Base-by-base conservation (phyloP, 2,113 vertebrate genomes). In the Piaya cayana region DNA sequence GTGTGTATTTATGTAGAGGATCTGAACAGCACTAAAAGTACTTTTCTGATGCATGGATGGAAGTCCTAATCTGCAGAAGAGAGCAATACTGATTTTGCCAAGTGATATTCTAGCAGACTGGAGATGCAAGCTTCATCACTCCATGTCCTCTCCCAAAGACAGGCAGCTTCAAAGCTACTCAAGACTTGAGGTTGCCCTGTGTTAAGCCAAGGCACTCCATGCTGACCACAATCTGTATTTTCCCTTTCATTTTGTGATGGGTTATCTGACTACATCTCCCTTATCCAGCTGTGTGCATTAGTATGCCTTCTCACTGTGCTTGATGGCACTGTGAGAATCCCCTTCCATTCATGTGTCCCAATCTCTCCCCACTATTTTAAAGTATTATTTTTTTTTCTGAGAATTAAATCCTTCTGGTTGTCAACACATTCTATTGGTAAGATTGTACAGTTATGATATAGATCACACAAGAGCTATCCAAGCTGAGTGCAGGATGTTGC, bases 1-100 rank as follows among this genome's bases (percentile, higher is more conserved):
- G 47, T 53, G 32, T 47, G 15, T 64, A 64, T 95, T 93, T 88
- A 81, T 93, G 71, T 68, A 72, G 52, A 90, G 19, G 7, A 60
- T 81, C 55, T 85, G 64, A 92, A 86, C 20, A 52, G 39, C 64
- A 84, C 52, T 70, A 87, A 78, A 49, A 68, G 42, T 72, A 63
- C 18, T 50, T 71, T 91, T 86, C 82, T 93, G 39, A 42, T 64
- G 52, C 60, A 34, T 11, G 39, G 26, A 16, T 75, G 60, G 55
- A 9, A 80, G 43, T 47, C 34, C 20, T 72, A 58, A 8, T 42
- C 47, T 45, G 43, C 27, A 83, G 60, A 77, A 52, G 34, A 43
- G 42, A 74, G 12, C 12, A 90, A 53, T 58, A 8, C 15, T 67
- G 42, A 37, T 63, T 92, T 82, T 90, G 9, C 14, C 30, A 63